phyloP scores from a whole-genome alignment of 2,797 vertebrate genomes.

The Parotocinclus haroldoi region DNA sequence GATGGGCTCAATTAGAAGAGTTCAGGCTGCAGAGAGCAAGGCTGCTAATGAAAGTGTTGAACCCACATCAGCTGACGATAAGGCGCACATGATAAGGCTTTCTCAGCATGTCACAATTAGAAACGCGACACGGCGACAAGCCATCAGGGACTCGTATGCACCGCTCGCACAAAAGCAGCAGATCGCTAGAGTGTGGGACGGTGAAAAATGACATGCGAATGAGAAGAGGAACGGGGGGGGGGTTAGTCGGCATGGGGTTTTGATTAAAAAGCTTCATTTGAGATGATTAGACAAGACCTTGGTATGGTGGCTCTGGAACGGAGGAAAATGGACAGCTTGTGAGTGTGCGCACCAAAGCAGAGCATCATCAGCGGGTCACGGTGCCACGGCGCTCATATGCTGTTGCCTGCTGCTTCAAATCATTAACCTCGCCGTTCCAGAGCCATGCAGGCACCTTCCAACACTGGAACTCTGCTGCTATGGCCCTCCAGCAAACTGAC shows the following conservation, averaged over 20 bases:
- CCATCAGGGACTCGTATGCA: background rate
- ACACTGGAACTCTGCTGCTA: slow-evolving; percentile 29
- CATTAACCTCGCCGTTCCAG: slow-evolving; percentile 33
- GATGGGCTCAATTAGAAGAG: background rate
- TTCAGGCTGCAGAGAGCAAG: background rate
- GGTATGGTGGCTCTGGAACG: slow-evolving; percentile 48
- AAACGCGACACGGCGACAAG: slow-evolving; percentile 8
- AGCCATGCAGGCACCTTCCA: slow-evolving; percentile 24
- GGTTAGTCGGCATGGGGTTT: slow-evolving; percentile 3
- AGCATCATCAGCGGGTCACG: slow-evolving; percentile 19
- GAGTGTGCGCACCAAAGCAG: slow-evolving; percentile 3
- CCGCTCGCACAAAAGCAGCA: slow-evolving; percentile 16
- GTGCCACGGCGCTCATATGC: slow-evolving; percentile 14
- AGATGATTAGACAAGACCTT: slow-evolving; percentile 39
- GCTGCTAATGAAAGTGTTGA: slow-evolving; percentile 6
- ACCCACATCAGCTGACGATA: slow-evolving; percentile 6
- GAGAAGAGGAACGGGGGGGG: slow-evolving; percentile 8
- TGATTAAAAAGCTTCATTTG: slow-evolving; percentile 48
- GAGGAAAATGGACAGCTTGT: slow-evolving; percentile 26
- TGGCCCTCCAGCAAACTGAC: slow-evolving; percentile 15
- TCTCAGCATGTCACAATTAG: slow-evolving; percentile 27
- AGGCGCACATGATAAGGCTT: slow-evolving; percentile 12
- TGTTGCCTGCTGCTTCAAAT: slow-evolving; percentile 26
- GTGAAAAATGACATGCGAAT: slow-evolving; percentile 3
- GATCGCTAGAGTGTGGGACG: slow-evolving; percentile 9